A percentile compares a stretch with the other conserved stretches of the same genome.
These are phyloP conservation scores for Leptoclinus maculatus DNA, from an alignment of 2,797 vertebrate species.

Conservation along the genomic window DNA sequence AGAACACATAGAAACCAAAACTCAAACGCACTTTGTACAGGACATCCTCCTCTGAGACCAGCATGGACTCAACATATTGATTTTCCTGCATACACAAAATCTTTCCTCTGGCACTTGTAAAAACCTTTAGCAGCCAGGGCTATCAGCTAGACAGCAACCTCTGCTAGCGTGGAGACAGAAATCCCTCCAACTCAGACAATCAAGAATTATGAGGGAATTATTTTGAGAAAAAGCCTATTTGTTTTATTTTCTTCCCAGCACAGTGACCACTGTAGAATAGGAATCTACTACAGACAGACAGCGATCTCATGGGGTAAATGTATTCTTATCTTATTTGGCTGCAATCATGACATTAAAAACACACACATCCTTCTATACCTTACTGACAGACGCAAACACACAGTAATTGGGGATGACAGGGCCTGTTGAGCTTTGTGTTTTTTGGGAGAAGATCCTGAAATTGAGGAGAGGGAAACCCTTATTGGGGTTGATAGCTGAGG, in stretches of 20 bases:
- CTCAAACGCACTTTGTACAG: not conserved
- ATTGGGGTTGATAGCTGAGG: not conserved
- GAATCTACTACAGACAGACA: not conserved
- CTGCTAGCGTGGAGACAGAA: constrained; percentile 5
- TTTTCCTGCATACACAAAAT: constrained; percentile 32
- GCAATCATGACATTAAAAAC: constrained; percentile 1
- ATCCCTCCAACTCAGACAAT: constrained; percentile 5
- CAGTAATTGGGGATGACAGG: constrained; percentile 31
- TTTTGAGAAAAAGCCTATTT: not conserved
- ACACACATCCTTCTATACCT: not conserved
- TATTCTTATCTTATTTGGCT: constrained; percentile 36
- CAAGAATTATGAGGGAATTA: not conserved
- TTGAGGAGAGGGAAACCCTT: not conserved
- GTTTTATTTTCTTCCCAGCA: constrained; percentile 1
- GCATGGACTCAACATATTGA: constrained; percentile 13
- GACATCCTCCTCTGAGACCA: constrained; percentile 36
- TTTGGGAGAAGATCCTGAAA: constrained; percentile 35
- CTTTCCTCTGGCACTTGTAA: constrained; percentile 18
- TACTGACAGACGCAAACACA: not conserved
- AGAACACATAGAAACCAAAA: constrained; percentile 3
- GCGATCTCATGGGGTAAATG: constrained; percentile 15
- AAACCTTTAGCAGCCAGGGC: not conserved
- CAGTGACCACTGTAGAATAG: constrained; percentile 1
- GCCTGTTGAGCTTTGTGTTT: constrained; percentile 7
- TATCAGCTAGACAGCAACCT: not conserved